phyloP scores from a whole-genome alignment of 1,140 invertebrate genomes.

The Odontomachus brunneus region DNA sequence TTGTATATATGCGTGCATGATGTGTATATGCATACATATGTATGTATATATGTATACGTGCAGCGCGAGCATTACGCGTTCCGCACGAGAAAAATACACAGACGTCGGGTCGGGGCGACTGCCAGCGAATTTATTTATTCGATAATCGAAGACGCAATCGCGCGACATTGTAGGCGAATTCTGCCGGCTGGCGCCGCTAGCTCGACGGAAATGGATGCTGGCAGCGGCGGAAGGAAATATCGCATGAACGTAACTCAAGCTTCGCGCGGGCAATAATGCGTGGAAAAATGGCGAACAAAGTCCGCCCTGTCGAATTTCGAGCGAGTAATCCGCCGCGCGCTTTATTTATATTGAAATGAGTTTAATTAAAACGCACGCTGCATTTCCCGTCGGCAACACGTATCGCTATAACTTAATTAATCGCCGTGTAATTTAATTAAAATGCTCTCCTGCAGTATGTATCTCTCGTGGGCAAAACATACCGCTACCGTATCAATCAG shows the following conservation, averaged over 20 bases:
- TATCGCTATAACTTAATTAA: too few relatives aligned
- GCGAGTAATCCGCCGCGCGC: not conserved
- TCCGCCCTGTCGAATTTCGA: not conserved
- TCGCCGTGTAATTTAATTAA: too few relatives aligned
- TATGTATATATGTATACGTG: not conserved
- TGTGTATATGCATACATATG: too few relatives aligned
- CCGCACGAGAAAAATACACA: not conserved
- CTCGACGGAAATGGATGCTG: conserved; percentile 33
- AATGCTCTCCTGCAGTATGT: not conserved
- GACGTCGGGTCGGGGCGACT: not conserved
- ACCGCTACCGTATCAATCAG: not conserved
- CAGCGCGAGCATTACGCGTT: not conserved
- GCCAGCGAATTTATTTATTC: conserved; percentile 28
- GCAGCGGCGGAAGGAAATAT: conserved; percentile 34
- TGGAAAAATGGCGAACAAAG: conserved; percentile 14
- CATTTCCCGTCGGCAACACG: too few relatives aligned
- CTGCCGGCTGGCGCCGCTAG: not conserved
- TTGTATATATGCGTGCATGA: not conserved
- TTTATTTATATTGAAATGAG: too few relatives aligned
- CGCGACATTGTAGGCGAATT: conserved; percentile 5
- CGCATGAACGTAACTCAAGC: conserved; percentile 20
- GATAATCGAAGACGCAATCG: conserved; percentile 21
- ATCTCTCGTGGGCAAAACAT: not conserved
- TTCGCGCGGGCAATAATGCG: conserved; percentile 27
- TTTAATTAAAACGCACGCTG: too few relatives aligned